phyloP scores from a whole-genome alignment of 2,888 invertebrate species.

The Malthinus flaveolus region DNA sequence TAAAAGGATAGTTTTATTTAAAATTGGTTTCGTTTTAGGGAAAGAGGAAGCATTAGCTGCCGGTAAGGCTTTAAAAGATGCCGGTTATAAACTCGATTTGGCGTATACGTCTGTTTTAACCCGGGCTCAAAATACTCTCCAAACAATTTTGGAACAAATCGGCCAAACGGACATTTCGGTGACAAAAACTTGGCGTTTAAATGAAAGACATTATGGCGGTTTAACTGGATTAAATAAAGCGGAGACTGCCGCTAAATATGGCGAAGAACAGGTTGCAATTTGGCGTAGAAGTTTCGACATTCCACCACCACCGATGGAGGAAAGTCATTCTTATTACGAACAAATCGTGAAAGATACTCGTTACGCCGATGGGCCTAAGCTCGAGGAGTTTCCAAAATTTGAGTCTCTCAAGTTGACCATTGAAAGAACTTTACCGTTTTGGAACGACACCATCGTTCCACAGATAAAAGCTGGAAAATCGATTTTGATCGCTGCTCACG shows the following conservation, averaged over 20 bases:
- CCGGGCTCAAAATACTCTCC: constrained; percentile 64
- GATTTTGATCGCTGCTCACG: constrained; percentile 85
- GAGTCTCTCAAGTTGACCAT: constrained; percentile 86
- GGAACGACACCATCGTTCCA: constrained; percentile 86
- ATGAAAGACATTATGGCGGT: constrained; percentile 70
- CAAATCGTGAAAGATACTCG: constrained; percentile 78
- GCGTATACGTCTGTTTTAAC: constrained; percentile 68
- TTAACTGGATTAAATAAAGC: constrained; percentile 69
- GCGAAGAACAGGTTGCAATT: constrained; percentile 75
- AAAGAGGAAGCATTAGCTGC: constrained; percentile 62
- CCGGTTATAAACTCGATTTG: constrained; percentile 61
- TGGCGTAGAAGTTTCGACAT: constrained; percentile 89
- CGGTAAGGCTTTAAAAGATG: constrained; percentile 64
- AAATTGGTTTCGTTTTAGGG: constrained; percentile 52
- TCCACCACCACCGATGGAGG: constrained; percentile 83
- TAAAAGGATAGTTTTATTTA: constrained; percentile 52
- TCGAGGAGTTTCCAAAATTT: constrained; percentile 79
- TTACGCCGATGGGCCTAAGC: constrained; percentile 69
- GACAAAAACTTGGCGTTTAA: constrained; percentile 65
- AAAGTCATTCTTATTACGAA: constrained; percentile 76
- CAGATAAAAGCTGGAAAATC: constrained; percentile 81
- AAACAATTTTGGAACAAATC: constrained; percentile 61
- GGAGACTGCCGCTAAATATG: constrained; percentile 68
- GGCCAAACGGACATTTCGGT: constrained; percentile 60
- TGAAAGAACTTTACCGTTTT: constrained; percentile 83